Evolutionary conservation across 2,888 invertebrate genomes (phyloP), one percentile per base, ranked within the genome.

Genomic region (Phoenoteleia sp.): DNA sequence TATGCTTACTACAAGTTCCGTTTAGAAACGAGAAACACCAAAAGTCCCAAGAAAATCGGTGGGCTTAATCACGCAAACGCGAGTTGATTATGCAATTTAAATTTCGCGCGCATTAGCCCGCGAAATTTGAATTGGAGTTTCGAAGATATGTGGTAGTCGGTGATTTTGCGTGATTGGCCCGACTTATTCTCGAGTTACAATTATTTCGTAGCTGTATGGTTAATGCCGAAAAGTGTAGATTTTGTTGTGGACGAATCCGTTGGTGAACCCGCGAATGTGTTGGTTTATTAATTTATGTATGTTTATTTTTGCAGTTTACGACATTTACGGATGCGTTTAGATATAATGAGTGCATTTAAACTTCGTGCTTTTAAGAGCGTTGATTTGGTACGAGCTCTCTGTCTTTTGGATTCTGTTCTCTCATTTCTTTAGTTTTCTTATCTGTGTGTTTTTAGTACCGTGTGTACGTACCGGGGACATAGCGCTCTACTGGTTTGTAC

Each of bases 401-500:
- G 58, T 29, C 27, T 84, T 84, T 86, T 77, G 64, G 71, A 79
- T 27, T 81, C 83, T 84, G 80, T 74, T 80, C 77, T 86, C 77
- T 84, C 79, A 84, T 77, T 76, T 84, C 75, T 84, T 86, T 72
- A 69, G 56, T 84, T 64, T 72, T 79, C 52, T 75, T 80, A 82
- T 56, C 67, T 58, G 64, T 69, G 23, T 71, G n/a, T n/a, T n/a
- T n/a, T n/a, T n/a, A n/a, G n/a, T n/a, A n/a, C n/a, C n/a, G n/a
- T n/a, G 81, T 84, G 93, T 94, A 97, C 97, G 96, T 95, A 98
- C 98, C 96, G 95, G 97, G 97, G 96, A 97, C 96, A 96, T 96
- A 96, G 95, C 96, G 95, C 93, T 96, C 96, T 94, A 96, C 95
- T 88, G 94, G 93, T 93, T 96, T 95, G 95, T 97, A 97, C 95